A percentile compares a stretch with the other conserved stretches of the same genome.
These are phyloP conservation scores for Hyperoplus lanceolatus DNA, from an alignment of 2,797 vertebrate species.

Conservation along the genomic window DNA sequence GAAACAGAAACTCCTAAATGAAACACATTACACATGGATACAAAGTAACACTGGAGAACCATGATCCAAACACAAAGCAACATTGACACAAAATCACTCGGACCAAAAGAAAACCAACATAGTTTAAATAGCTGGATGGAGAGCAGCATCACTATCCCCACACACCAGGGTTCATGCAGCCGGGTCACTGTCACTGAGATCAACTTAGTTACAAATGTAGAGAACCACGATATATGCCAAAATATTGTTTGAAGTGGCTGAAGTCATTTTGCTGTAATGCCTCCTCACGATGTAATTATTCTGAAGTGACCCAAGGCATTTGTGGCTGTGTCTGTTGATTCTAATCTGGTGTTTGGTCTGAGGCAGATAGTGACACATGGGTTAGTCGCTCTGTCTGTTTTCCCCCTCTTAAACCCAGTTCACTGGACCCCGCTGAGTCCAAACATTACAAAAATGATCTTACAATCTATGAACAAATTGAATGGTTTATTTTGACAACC, in stretches of 20 bases:
- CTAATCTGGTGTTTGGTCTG: slow-evolving; percentile 46
- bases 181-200: not conserved
- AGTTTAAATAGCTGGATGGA: not conserved
- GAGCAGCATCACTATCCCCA: slow-evolving; percentile 5
- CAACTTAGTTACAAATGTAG: not conserved
- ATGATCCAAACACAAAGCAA: slow-evolving; percentile 8
- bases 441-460: slow-evolving; percentile 22
- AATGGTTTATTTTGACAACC: slow-evolving; percentile 17
- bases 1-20: not conserved
- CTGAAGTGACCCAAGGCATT: slow-evolving; percentile 30
- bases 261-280: slow-evolving; percentile 29
- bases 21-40: not conserved
- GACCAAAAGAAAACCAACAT: not conserved
- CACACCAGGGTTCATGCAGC: not conserved
- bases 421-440: slow-evolving; percentile 15
- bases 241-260: slow-evolving; percentile 11
- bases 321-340: slow-evolving; percentile 28
- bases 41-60: not conserved
- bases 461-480: slow-evolving; percentile 8
- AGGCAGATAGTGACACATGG: slow-evolving; percentile 34
- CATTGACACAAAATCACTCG: not conserved
- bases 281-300: slow-evolving; percentile 14
- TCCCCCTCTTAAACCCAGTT: slow-evolving; percentile 19
- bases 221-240: slow-evolving; percentile 8
- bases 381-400: slow-evolving; percentile 14